Evolutionary conservation across 1,140 invertebrate genomes (phyloP), one percentile per base, ranked within the genome.

Genomic region (Drosophila murphyi): DNA sequence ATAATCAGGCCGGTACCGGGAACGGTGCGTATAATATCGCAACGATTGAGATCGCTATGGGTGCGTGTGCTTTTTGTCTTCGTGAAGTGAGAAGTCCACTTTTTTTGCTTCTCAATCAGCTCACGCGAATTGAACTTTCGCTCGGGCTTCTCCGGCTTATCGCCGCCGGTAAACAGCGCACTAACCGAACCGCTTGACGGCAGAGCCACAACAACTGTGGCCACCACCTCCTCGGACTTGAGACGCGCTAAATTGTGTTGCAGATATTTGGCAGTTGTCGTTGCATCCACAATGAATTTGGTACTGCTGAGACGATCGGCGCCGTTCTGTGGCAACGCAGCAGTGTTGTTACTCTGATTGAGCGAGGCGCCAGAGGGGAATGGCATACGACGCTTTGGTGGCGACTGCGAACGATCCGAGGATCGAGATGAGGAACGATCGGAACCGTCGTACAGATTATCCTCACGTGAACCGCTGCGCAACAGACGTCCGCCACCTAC

Each of bases 81-180:
- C 29, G 96, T 96, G 89, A 98, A 98, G 92, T 98, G 97, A 50
- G 96, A 96, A 3, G 97, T 97, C 97, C 97, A 98, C 92, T 98
- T 98, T 83, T 96, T 95, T 80, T 97, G 97, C 80, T 97, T 97
- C 91, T 98, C 97, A 45, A 98, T 97, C 8, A 98, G 93, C 91
- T 97, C 97, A 60, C 96, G 95, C 5, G 95, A 96, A 80, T 97
- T 97, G 68, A 97, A 95, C 78, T 96, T 95, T 35, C 96, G 93
- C 89, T 97, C 96, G 2, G 96, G 96, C 92, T 97, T 97, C 70
- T 97, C 96, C 0, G 96, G 96, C 64, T 94, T 94, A 6, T 94
- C 94, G 0, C 35, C 82, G 4, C 37, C 67, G 51, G 80, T 81
- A 5, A 88, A 88, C 5, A 88, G 51, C 1, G 85, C 80, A 20